Conservation (phyloP, 37 sponge, comb jelly and placozoan species). For the Diacarnus erythraeanus region DNA sequence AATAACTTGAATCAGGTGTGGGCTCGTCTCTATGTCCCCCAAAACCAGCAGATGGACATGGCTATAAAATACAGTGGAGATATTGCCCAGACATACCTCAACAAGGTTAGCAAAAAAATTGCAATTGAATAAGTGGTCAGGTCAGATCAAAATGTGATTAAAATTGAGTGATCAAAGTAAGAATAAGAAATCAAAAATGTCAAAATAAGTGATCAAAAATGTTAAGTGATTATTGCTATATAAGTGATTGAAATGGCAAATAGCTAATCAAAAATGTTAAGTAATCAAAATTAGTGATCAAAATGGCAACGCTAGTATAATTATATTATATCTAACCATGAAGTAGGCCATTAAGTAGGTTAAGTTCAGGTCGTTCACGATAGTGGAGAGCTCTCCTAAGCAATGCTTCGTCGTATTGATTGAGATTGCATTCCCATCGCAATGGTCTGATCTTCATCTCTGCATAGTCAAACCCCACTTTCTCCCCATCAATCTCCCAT, state of each 20-base stretch:
- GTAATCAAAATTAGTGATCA: too few species aligned
- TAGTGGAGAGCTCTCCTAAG: neutral
- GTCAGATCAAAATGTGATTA: too few species aligned
- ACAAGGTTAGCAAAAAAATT: too few species aligned
- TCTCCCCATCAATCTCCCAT: neutral
- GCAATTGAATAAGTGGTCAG: too few species aligned
- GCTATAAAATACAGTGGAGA: slow-evolving; percentile 83
- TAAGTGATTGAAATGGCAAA: too few species aligned
- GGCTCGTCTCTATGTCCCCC: slow-evolving; percentile 67
- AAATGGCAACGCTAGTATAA: too few species aligned
- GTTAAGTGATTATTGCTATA: too few species aligned
- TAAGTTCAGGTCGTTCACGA: neutral
- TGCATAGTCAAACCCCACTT: neutral
- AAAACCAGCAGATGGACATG: slow-evolving; percentile 80
- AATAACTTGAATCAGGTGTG: slow-evolving; percentile 61
- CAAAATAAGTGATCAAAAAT: too few species aligned
- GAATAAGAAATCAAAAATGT: too few species aligned
- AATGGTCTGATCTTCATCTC: slow-evolving; percentile 54
- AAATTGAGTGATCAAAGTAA: too few species aligned
- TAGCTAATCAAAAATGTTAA: too few species aligned
- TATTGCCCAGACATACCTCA: neutral
- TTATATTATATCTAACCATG: too few species aligned
- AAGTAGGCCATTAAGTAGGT: neutral
- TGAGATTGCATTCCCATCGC: slow-evolving; percentile 11
- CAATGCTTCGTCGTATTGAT: neutral